These are phyloP conservation scores for Dynastes grantii DNA, from an alignment of 2,888 invertebrate species.

Conservation along the genomic window DNA sequence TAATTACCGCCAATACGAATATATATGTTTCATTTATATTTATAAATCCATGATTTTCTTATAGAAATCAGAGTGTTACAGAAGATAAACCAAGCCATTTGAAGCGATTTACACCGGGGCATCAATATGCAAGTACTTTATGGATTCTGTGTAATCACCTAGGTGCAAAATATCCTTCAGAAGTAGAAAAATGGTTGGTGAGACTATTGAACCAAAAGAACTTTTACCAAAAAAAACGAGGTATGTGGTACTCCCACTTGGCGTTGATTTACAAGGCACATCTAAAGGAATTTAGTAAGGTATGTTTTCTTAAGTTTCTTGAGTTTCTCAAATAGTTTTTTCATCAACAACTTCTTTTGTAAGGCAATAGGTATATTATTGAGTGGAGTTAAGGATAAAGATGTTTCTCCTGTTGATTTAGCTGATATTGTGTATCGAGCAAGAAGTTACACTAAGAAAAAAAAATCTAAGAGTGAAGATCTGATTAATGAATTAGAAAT, in stretches of 20 bases:
- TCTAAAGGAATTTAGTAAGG: constrained; percentile 56
- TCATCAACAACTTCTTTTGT: constrained; percentile 56
- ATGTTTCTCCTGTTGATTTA: constrained; percentile 57
- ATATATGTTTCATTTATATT: too few relatives aligned
- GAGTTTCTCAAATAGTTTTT: constrained; percentile 12
- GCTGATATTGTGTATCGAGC: constrained; percentile 59
- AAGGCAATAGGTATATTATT: constrained; percentile 72
- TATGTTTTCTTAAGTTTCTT: constrained; percentile 16
- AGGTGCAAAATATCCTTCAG: constrained; percentile 53
- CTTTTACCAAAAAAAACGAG: constrained; percentile 57
- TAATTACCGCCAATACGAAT: too few relatives aligned
- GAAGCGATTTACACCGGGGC: constrained; percentile 60
- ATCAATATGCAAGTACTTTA: constrained; percentile 58
- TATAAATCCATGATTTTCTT: not conserved
- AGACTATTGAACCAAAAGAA: constrained; percentile 59
- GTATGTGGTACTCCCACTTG: constrained; percentile 61
- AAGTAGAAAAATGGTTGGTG: constrained; percentile 60
- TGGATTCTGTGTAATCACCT: constrained; percentile 57
- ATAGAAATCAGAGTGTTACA: constrained; percentile 25
- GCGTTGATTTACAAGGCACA: constrained; percentile 57
- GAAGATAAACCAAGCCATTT: constrained; percentile 55
- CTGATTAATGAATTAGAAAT: constrained; percentile 54
- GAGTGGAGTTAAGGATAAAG: constrained; percentile 67
- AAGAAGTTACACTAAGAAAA: constrained; percentile 53
- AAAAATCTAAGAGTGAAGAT: constrained; percentile 46